Evolutionary conservation across 2,888 invertebrate genomes (phyloP).

Genomic region (Melieria picta): DNA sequence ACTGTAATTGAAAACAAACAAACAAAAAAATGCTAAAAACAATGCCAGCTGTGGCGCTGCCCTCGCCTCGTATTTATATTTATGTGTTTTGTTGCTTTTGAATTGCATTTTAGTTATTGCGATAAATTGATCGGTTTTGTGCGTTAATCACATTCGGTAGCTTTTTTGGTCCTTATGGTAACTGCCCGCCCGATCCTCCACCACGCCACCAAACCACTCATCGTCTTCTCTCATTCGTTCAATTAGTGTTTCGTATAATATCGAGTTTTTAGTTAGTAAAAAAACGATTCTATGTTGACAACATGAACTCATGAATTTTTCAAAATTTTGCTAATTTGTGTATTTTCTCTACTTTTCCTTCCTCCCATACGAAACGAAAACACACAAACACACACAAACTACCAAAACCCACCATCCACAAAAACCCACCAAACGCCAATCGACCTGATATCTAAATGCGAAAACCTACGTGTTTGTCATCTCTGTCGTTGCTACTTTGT

Average conservation of each 20-base stretch:
- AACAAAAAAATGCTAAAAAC: no score
- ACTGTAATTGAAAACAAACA: no score
- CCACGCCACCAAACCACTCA: slow-evolving; percentile 1
- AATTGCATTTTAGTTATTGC: slow-evolving; percentile 2
- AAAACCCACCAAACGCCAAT: slow-evolving; percentile 1
- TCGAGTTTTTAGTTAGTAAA: slow-evolving; percentile 4
- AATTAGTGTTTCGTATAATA: slow-evolving; percentile 21
- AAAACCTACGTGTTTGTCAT: slow-evolving; percentile 29
- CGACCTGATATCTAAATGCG: slow-evolving; percentile 10
- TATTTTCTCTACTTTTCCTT: slow-evolving; percentile 36
- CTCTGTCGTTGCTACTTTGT: slow-evolving; percentile 37
- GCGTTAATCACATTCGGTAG: neutral
- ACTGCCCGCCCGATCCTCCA: neutral
- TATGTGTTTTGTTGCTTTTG: slow-evolving; percentile 2
- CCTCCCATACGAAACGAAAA: slow-evolving; percentile 5
- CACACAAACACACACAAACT: slow-evolving; percentile 8
- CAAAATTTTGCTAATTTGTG: slow-evolving; percentile 39
- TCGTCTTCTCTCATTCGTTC: slow-evolving; percentile 18
- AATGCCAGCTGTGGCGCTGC: no score
- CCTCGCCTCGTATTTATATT: neutral
- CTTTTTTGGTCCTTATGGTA: slow-evolving; percentile 8
- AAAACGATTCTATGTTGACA: slow-evolving; percentile 18
- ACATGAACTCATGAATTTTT: slow-evolving; percentile 21
- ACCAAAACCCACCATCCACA: slow-evolving; percentile 32
- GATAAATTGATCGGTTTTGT: neutral